These are phyloP conservation scores for Coptodon bakossiorum DNA, from an alignment of 2,113 vertebrate species.

Conservation along the genomic window DNA sequence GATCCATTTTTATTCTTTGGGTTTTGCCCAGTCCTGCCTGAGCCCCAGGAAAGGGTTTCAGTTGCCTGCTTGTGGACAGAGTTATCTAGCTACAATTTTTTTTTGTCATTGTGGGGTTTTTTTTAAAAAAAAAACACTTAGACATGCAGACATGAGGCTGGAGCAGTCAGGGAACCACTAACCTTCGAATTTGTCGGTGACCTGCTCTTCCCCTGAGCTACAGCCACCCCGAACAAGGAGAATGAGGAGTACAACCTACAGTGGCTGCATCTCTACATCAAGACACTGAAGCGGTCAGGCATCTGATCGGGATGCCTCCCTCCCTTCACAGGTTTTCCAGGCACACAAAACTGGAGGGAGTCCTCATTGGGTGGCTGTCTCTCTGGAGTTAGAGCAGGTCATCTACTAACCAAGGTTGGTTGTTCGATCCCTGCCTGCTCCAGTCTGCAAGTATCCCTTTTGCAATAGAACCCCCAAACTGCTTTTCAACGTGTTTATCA, in stretches of 20 bases:
- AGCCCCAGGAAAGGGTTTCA: background rate
- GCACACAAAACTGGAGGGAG: background rate
- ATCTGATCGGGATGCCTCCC: background rate
- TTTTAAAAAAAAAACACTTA: background rate
- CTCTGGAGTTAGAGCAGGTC: background rate
- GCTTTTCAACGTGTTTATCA: background rate
- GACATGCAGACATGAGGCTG: background rate
- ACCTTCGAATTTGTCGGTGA: background rate
- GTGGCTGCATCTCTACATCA: background rate
- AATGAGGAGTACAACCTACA: background rate
- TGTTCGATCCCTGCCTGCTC: background rate
- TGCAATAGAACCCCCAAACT: background rate
- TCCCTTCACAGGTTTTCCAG: background rate
- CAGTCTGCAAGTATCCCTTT: background rate
- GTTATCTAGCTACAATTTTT: background rate
- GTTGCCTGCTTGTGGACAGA: accelerated
- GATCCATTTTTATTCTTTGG: accelerated
- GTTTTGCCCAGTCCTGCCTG: background rate
- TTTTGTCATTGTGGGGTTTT: background rate
- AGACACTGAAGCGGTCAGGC: background rate
- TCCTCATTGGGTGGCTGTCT: background rate
- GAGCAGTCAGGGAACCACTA: background rate
- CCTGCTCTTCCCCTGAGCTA: background rate
- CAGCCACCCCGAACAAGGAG: background rate
- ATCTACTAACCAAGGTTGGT: background rate